phyloP scores from a whole-genome alignment of 1,140 invertebrate species.

The Neoseiulus cucumeris region DNA sequence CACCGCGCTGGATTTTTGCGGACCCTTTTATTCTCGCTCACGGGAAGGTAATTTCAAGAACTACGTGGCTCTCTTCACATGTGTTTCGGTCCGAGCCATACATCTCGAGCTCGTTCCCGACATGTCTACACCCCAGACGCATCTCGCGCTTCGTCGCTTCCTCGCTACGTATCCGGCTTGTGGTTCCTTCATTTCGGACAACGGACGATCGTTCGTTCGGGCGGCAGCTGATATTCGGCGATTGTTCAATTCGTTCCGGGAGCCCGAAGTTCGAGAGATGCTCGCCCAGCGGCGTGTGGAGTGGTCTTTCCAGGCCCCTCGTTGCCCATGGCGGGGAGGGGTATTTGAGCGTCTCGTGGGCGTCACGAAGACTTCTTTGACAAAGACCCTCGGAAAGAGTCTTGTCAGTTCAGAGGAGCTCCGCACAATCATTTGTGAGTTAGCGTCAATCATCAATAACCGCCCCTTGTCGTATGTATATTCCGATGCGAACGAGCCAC shows the following conservation, averaged over 20 bases:
- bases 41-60: too few relatives aligned
- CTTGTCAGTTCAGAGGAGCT: neutral
- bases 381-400: neutral
- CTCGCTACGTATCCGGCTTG: neutral
- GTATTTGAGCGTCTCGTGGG: neutral
- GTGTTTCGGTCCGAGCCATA: too few relatives aligned
- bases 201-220: neutral
- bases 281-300: neutral
- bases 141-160: neutral
- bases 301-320: neutral
- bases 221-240: neutral
- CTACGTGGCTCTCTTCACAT: too few relatives aligned
- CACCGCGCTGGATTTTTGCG: too few relatives aligned
- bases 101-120: too few relatives aligned
- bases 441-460: neutral
- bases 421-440: neutral
- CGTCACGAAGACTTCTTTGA: neutral
- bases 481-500: neutral
- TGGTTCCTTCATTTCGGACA: neutral
- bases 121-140: too few relatives aligned
- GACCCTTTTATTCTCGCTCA: too few relatives aligned
- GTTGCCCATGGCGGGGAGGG: neutral
- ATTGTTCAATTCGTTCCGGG: neutral
- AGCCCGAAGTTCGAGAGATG: neutral
- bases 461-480: neutral